Percentiles rank a stretch among this genome's conserved stretches.
Conservation (phyloP, 2,797 vertebrate genomes). For the Urocyon cinereoargenteus region DNA sequence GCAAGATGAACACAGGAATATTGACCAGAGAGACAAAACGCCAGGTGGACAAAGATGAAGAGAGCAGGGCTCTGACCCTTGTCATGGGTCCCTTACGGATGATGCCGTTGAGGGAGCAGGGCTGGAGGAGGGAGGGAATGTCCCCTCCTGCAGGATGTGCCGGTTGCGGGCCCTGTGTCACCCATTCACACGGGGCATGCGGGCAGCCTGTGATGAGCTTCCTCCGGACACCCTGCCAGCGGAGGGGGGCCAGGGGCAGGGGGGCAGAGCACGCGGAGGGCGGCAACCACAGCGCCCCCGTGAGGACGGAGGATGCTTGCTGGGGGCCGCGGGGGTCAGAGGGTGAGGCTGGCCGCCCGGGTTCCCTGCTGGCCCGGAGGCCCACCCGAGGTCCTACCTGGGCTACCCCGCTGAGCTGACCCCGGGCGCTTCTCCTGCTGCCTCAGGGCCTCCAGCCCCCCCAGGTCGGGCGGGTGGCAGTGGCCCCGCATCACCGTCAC, state of each 20-base stretch:
- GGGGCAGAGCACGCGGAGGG: neutral
- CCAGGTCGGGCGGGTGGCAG: constrained; percentile 74
- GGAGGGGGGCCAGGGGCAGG: neutral
- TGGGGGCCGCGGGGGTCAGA: rapidly evolving
- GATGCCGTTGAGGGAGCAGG: neutral
- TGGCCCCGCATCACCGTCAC: constrained; percentile 75
- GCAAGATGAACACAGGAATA: neutral
- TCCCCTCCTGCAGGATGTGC: neutral
- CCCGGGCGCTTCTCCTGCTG: constrained; percentile 54
- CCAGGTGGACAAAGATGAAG: too few relatives aligned
- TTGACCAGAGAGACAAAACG: too few relatives aligned
- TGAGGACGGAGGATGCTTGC: too few relatives aligned
- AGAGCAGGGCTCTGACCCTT: neutral
- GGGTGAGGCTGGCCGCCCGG: neutral
- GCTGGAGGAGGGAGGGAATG: neutral
- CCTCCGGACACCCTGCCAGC: too few relatives aligned
- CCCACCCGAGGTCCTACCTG: constrained; percentile 2
- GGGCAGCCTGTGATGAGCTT: neutral
- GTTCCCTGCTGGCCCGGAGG: neutral
- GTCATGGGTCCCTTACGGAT: rapidly evolving
- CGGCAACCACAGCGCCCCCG: neutral
- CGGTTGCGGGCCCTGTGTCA: rapidly evolving
- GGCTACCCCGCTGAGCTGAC: neutral
- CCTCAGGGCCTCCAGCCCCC: constrained; percentile 71
- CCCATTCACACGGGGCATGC: neutral